Conservation (phyloP, 2,797 vertebrate species). For the Microcaecilia unicolor region DNA sequence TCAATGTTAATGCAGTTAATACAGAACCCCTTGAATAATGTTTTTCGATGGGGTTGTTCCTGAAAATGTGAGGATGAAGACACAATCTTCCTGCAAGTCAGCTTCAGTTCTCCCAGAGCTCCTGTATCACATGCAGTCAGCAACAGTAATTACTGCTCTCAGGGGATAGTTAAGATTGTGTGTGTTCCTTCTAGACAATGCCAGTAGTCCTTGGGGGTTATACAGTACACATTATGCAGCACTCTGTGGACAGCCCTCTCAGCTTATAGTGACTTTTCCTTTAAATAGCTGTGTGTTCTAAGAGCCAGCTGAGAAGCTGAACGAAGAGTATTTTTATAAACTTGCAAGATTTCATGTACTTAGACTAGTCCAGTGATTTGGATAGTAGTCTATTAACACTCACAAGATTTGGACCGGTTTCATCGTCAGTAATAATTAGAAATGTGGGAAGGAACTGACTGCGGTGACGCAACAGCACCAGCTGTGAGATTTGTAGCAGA, state of each 20-base stretch:
- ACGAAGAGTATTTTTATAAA: constrained; percentile 3
- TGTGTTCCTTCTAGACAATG: constrained; percentile 28
- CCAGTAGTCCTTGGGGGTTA: constrained; percentile 14
- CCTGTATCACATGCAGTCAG: too few species aligned
- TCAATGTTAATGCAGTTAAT: too few species aligned
- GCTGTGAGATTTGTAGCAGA: constrained; percentile 19
- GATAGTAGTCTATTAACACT: constrained; percentile 28
- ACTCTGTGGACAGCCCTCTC: constrained; percentile 22
- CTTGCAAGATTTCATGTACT: constrained; percentile 8
- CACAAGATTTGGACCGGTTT: constrained; percentile 15
- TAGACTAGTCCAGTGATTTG: constrained; percentile 17
- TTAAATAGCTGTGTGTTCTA: constrained; percentile 11
- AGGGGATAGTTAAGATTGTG: constrained; percentile 20
- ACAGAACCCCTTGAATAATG: too few species aligned
- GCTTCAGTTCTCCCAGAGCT: too few species aligned
- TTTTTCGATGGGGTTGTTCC: too few species aligned
- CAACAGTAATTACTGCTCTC: constrained; percentile 27
- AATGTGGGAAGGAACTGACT: constrained; percentile 6
- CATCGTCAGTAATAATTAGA: constrained; percentile 17
- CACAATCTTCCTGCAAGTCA: too few species aligned
- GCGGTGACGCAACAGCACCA: constrained; percentile 4
- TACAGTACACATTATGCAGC: constrained; percentile 27
- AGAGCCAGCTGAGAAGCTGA: constrained; percentile 11
- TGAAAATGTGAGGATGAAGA: too few species aligned
- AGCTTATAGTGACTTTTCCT: constrained; percentile 21